A percentile compares a stretch with the other conserved stretches of the same genome.
Conservation (phyloP, 2,113 vertebrate genomes). For the Daboia siamensis region DNA sequence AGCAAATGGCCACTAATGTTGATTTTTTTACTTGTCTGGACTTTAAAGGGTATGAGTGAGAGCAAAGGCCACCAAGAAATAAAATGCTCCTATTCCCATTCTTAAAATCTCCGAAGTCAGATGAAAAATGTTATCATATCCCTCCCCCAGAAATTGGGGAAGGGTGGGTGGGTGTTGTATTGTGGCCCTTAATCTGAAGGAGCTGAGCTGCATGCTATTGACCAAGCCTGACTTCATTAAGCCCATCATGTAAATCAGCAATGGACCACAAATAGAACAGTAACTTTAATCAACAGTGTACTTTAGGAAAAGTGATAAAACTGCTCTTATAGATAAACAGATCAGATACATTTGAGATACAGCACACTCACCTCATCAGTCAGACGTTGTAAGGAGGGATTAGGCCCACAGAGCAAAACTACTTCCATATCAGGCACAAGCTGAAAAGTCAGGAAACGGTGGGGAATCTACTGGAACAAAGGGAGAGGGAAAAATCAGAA, state of each 20-base stretch:
- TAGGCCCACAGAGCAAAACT: conserved; percentile 84
- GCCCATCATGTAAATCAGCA: background rate
- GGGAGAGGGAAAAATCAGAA: background rate
- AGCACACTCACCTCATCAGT: conserved; percentile 63
- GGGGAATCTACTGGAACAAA: conserved; percentile 68
- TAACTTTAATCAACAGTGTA: background rate
- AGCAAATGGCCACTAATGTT: background rate
- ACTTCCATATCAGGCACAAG: conserved; percentile 80
- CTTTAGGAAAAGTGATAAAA: background rate
- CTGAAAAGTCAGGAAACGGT: conserved; percentile 82
- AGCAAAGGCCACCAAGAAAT: background rate
- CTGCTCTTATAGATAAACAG: background rate
- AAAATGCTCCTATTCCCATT: background rate
- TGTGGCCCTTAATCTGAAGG: background rate
- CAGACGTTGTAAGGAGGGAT: conserved; percentile 74
- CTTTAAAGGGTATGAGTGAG: background rate
- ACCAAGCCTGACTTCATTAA: background rate
- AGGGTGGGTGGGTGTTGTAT: background rate
- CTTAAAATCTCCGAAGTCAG: background rate
- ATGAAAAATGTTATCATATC: background rate
- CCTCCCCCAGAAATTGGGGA: background rate
- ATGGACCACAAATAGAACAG: background rate
- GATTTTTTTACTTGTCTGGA: background rate
- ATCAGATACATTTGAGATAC: background rate
- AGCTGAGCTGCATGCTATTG: background rate